These are phyloP conservation scores for Decapterus maruadsi DNA, from an alignment of 2,797 vertebrate genomes.

Conservation along the genomic window DNA sequence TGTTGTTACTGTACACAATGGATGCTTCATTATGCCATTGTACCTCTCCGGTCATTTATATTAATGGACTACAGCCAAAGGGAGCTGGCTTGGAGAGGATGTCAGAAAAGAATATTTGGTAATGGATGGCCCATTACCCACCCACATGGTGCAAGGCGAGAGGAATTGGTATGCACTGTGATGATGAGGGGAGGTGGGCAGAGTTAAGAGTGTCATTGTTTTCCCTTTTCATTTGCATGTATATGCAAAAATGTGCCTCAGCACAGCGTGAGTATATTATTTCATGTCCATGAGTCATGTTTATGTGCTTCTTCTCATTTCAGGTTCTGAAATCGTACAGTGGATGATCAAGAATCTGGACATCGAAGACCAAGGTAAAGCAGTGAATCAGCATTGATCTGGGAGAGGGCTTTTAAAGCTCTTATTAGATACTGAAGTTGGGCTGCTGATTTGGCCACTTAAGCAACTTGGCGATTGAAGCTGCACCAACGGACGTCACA, in stretches of 20 bases:
- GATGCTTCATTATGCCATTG: conserved; percentile 52
- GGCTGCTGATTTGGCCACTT: background rate
- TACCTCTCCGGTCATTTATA: conserved; percentile 66
- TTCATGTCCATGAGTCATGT: conserved; percentile 26
- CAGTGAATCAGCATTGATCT: background rate
- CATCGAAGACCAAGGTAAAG: conserved; percentile 96
- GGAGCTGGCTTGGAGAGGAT: conserved; percentile 61
- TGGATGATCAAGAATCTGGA: conserved; percentile 98
- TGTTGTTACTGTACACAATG: conserved; percentile 50
- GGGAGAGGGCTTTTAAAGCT: background rate
- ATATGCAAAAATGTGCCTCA: conserved; percentile 50
- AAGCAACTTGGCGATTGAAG: background rate
- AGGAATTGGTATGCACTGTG: conserved; percentile 65
- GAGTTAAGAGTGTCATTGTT: conserved; percentile 57
- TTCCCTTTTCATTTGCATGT: conserved; percentile 59
- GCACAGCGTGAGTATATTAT: conserved; percentile 23
- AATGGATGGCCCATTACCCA: conserved; percentile 72
- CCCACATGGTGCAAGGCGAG: conserved; percentile 68
- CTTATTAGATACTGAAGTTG: background rate
- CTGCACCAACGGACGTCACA: background rate
- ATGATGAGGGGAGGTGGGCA: conserved; percentile 53
- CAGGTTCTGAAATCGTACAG: conserved; percentile 97
- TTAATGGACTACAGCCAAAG: conserved; percentile 67
- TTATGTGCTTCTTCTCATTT: conserved; percentile 60
- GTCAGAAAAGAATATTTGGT: conserved; percentile 71